Base-by-base conservation (phyloP, 2,113 vertebrate genomes). In the Heterotilapia buettikoferi region DNA sequence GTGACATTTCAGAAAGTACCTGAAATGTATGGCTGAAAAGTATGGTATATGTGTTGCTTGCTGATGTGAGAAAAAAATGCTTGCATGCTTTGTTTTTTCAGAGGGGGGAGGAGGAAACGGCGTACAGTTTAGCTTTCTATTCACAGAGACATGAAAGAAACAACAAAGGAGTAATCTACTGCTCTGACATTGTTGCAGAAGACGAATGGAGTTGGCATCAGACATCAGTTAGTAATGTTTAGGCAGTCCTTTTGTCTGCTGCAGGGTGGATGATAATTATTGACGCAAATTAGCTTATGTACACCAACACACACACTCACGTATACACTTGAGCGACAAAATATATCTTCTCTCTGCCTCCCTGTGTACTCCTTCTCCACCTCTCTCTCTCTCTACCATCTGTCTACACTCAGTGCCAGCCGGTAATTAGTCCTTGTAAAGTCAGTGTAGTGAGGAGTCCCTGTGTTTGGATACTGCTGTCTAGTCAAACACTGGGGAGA, bases 391-490 rank as follows among this genome's bases (percentile, higher is more conserved):
- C 86, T 86, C 88, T 89, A 89, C 93, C 92, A 94, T 94, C 94
- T 95, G 90, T 93, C 93, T 95, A 81, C 90, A 92, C 90, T 92
- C 90, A 82, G 88, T 86, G 86, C 92, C 94, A 94, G 91, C 92
- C 91, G 92, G 91, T 96, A 96, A 96, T 97, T 96, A 94, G 95
- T 94, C 94, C 90, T 90, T 92, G 93, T 93, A 91, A 93, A 94
- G 86, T 92, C 93, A 89, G 92, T 91, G 89, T 87, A 84, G 92
- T 93, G 93, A 92, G 90, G 92, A 95, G 90, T 92, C 92, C 91
- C 83, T 91, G 90, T 93, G 94, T 94, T 94, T 94, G 90, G 93
- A 90, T 92, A 81, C 89, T 90, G 83, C 88, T 90, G 94, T 94
- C 94, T 94, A 90, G 90, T 95, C 91, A 86, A 87, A 93, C 89